Evolutionary conservation across 2,113 vertebrate genomes (phyloP), one percentile per base, ranked within the genome.

Genomic region (Raja brachyura): DNA sequence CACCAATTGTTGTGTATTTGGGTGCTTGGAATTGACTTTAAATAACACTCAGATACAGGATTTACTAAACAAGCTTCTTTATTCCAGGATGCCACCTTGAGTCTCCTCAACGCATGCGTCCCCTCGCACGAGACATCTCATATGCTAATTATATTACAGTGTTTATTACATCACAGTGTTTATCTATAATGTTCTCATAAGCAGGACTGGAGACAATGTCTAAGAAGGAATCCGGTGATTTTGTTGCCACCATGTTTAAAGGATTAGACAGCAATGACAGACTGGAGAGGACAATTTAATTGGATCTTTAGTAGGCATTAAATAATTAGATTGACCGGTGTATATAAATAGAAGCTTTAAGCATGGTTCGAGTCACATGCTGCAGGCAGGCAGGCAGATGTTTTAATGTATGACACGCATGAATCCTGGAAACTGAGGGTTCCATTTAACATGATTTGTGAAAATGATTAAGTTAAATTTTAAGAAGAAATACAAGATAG

Each of bases 401-500:
- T 92, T 92, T 92, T 92, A 73, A 92, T 68, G 94, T 94, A 93
- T 95, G 95, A 95, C 95, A 95, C 93, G 94, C 96, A 95, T 94
- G 95, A 95, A 96, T 96, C 94, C 94, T 94, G 94, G 95, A 96
- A 94, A 94, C 92, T 74, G 66, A 48, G 63, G 22, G 85, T 70
- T 90, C 66, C 96, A 96, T 95, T 95, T 96, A 93, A 95, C 97
- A 95, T 97, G 33, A 96, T 96, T 96, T 95, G 95, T 97, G 97
- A 97, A 96, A 97, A 99, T 99, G 99, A 99, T 96, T 98, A 98
- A 98, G 97, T 96, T 94, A 94, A 93, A 94, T 94, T 98, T 98
- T 99, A 99, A 97, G 98, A 99, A 97, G 96, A 96, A 97, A 97
- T 95, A 96, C n/a, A n/a, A n/a, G n/a, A n/a, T n/a, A n/a, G n/a